Conservation (phyloP, 2,113 vertebrate species). For the Nansenia antarctica region DNA sequence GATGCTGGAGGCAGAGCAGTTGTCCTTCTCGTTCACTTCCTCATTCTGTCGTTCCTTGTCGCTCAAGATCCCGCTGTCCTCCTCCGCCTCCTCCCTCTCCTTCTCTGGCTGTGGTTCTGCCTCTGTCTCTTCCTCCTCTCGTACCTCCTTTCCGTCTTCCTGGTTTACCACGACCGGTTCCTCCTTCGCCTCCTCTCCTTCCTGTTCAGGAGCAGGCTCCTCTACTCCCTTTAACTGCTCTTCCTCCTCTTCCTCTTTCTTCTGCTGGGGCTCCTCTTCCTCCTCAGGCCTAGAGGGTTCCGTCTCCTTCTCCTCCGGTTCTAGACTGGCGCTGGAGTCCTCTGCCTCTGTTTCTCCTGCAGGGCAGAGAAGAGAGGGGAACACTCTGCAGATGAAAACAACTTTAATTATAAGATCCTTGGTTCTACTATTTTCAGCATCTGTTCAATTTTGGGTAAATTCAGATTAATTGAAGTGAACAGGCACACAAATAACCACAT, state of each 20-base stretch:
- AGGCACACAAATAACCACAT: no score
- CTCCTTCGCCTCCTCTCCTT: constrained; percentile 30
- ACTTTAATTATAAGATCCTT: no score
- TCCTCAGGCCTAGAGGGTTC: constrained; percentile 13
- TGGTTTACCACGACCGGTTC: constrained; percentile 52
- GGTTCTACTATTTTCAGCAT: no score
- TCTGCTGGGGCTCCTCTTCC: constrained; percentile 26
- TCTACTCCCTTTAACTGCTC: constrained; percentile 58
- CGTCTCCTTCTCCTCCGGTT: constrained; percentile 49
- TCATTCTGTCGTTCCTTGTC: constrained; percentile 95
- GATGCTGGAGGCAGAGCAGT: constrained; percentile 88
- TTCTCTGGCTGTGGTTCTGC: constrained; percentile 79
- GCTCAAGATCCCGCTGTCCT: constrained; percentile 88
- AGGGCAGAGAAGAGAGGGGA: constrained; percentile 40
- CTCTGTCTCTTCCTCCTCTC: constrained; percentile 80
- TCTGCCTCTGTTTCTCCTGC: constrained; percentile 50
- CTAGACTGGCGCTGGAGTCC: constrained; percentile 45
- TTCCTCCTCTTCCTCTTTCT: constrained; percentile 35
- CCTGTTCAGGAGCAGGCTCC: constrained; percentile 32
- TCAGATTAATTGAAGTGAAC: no score
- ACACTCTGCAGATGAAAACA: no score
- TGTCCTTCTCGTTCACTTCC: constrained; percentile 95
- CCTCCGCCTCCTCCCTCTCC: constrained; percentile 77
- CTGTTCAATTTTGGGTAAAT: no score
- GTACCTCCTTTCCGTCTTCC: constrained; percentile 44